Evolutionary conservation across 2,113 vertebrate species (phyloP), one percentile per base, ranked within the genome.

Genomic region (Emydocephalus ijimae): DNA sequence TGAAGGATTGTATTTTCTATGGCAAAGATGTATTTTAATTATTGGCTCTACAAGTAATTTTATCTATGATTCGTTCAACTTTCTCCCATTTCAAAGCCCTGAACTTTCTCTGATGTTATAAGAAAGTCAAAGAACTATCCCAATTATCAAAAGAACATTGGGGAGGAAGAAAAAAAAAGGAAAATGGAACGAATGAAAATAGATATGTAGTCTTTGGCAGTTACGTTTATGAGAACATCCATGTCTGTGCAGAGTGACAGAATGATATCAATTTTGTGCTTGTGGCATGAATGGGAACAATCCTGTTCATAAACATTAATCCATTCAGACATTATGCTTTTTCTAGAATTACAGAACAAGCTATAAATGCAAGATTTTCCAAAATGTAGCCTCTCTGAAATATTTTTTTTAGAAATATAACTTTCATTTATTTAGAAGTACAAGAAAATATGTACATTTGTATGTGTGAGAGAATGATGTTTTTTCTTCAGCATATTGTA

Each of bases 201-300:
- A 43, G 55, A 34, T 87, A 92, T 5, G 1, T 89, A n/a, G 45
- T n/a, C 94, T 85, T 45, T 55, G 92, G 90, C 52, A 69, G 48
- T 85, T 95, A 92, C 87, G 91, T 91, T 93, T 91, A 69, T 93
- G 86, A 94, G 89, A 93, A 20, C 87, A 92, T 94, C 94, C 21
- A 24, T 1, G 0, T 90, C 94, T 52, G 1, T 34, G 2, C 55
- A 5, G 14, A 29, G 39, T 87, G 87, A 81, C 52, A 96, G 91
- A 95, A 93, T 11, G 39, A 89, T 93, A 91, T 81, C 59, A 81
- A 56, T 26, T 91, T 95, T 90, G 34, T 93, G 94, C 92, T 94
- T 74, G n/a, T 89, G 89, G 39, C 54, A 89, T 7, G 21, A 52
- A 94, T 92, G 89, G 69, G 94, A 95, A 52, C 23, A 93, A 26